Percentiles rank a stretch among this genome's conserved stretches.
Conservation (phyloP, 2,797 vertebrate species). For the Erpetoichthys calabaricus region DNA sequence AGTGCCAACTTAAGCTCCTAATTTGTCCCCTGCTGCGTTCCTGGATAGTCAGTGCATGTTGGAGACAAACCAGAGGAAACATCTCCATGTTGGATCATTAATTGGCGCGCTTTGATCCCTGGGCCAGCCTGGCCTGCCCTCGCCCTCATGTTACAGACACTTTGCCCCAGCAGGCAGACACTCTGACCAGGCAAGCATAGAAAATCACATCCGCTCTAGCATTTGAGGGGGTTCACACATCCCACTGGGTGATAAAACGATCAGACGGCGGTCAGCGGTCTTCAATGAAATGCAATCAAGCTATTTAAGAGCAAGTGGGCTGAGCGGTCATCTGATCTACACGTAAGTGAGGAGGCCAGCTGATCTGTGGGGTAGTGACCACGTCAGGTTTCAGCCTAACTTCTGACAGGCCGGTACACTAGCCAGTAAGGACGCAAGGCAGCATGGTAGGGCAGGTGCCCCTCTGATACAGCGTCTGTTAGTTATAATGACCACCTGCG, state of each 20-base stretch:
- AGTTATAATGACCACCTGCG: no score
- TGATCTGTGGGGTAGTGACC: no score
- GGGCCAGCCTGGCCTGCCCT: neutral
- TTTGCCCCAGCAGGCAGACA: constrained; percentile 1
- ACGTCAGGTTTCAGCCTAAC: no score
- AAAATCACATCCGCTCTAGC: constrained; percentile 1
- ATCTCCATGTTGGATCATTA: constrained; percentile 1
- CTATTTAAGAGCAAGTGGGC: neutral
- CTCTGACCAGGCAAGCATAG: neutral
- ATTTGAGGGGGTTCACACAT: neutral
- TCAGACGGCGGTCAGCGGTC: constrained; percentile 5
- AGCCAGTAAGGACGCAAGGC: no score
- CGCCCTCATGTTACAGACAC: neutral
- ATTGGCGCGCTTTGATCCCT: constrained; percentile 10
- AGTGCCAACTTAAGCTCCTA: constrained; percentile 10
- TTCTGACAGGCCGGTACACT: no score
- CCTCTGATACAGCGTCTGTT: no score
- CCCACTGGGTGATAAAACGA: constrained; percentile 6
- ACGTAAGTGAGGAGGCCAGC: no score
- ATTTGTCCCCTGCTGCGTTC: neutral
- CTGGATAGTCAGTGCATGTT: neutral
- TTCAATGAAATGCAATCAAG: constrained; percentile 1
- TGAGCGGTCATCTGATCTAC: no score
- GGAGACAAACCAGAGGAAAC: constrained; percentile 4
- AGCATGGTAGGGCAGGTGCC: no score